These are phyloP conservation scores for Pseudorasbora parva DNA, from an alignment of 2,113 vertebrate genomes.

Conservation along the genomic window DNA sequence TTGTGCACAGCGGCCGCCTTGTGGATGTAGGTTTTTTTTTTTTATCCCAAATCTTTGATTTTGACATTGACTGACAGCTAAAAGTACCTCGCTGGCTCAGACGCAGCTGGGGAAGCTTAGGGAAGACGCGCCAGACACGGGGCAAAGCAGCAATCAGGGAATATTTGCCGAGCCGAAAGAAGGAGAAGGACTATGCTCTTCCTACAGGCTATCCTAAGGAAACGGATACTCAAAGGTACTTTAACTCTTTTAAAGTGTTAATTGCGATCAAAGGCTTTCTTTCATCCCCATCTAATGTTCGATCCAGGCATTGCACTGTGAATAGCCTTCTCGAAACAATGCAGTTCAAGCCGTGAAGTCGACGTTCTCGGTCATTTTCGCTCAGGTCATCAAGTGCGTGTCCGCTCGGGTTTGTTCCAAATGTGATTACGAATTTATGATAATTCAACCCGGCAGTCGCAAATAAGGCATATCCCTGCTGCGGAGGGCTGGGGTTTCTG, in stretches of 20 bases:
- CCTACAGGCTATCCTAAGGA: conserved; percentile 77
- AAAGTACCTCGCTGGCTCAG: conserved; percentile 30
- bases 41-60: not conserved
- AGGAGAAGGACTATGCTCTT: conserved; percentile 74
- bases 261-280: conserved; percentile 24
- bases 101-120: not conserved
- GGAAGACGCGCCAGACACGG: conserved; percentile 47
- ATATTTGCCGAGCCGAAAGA: conserved; percentile 52
- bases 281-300: conserved; percentile 43
- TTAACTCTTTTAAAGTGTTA: not conserved
- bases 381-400: not conserved
- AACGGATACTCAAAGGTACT: conserved; percentile 77
- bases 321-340: not conserved
- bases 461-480: not conserved
- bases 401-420: not conserved
- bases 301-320: conserved; percentile 21
- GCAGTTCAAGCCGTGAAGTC: not conserved
- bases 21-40: not conserved
- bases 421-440: conserved; percentile 25
- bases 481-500: not conserved
- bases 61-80: conserved; percentile 37
- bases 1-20: not conserved
- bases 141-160: conserved; percentile 31
- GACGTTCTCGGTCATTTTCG: not conserved
- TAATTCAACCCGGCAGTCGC: not conserved